Percentiles rank a stretch among this genome's conserved stretches.
These are phyloP conservation scores for Nephrotoma flavescens DNA, from an alignment of 2,888 invertebrate species.

Conservation along the genomic window DNA sequence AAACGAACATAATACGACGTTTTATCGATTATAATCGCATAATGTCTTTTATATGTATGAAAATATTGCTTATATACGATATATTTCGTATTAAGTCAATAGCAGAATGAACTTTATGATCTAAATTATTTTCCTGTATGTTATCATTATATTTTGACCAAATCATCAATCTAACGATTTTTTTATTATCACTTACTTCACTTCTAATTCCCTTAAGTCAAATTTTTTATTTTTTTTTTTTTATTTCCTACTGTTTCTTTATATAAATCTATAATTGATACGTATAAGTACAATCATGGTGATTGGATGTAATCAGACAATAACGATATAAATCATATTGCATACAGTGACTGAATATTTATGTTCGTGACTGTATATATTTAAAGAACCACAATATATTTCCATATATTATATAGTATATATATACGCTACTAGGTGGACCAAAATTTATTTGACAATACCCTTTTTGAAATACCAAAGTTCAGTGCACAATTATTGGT, in stretches of 20 bases:
- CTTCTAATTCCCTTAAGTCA: background rate
- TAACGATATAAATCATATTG: background rate
- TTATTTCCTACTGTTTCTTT: background rate
- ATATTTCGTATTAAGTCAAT: background rate
- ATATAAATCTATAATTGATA: background rate
- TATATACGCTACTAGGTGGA: too few relatives aligned
- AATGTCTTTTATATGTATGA: background rate
- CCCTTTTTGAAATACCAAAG: too few relatives aligned
- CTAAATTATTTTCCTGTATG: background rate
- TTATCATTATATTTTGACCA: background rate
- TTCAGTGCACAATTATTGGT: too few relatives aligned
- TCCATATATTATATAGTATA: background rate
- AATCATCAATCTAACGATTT: background rate
- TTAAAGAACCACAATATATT: background rate
- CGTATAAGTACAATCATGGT: background rate
- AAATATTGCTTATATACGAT: background rate
- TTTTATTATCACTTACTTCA: background rate
- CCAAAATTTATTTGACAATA: too few relatives aligned
- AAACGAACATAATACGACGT: background rate
- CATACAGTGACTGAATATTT: background rate
- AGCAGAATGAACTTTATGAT: background rate
- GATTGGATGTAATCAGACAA: background rate
- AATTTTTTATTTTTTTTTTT: background rate
- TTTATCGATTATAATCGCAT: background rate
- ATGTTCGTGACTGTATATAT: background rate